Evolutionary conservation across 1,140 invertebrate genomes (phyloP).

Genomic region (Hesperophylax magnus): DNA sequence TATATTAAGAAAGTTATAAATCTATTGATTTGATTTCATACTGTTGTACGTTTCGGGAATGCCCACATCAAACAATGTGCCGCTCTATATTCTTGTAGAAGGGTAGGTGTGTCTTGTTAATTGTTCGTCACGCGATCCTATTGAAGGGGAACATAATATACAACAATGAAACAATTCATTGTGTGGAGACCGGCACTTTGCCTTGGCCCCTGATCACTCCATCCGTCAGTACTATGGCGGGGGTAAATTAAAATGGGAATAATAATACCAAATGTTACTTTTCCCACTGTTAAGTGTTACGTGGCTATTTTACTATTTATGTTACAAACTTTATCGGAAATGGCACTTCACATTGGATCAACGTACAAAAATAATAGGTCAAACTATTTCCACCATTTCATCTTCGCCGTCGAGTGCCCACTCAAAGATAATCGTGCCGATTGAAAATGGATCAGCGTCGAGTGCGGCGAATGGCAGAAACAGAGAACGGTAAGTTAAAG

Average conservation of each 20-base stretch:
- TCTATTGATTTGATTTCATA: no score
- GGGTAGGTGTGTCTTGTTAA: background rate
- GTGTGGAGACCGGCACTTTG: background rate
- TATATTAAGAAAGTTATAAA: no score
- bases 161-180: constrained; percentile 9
- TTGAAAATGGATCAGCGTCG: constrained; percentile 21
- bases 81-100: no score
- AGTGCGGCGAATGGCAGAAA: constrained; percentile 13
- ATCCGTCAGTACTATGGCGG: no score
- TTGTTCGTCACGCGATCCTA: constrained; percentile 11
- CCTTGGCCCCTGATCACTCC: no score
- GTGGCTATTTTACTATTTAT: no score
- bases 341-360: background rate
- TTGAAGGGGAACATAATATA: background rate
- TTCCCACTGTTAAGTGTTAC: no score
- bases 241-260: no score
- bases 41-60: no score
- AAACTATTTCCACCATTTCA: constrained; percentile 13
- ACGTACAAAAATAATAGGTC: constrained; percentile 11
- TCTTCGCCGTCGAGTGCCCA: constrained; percentile 20
- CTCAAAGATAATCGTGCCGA: constrained; percentile 21
- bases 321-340: background rate
- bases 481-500: background rate
- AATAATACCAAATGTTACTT: no score
- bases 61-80: no score